Evolutionary conservation across 2,113 vertebrate species (phyloP).

Genomic region (Lynx canadensis): DNA sequence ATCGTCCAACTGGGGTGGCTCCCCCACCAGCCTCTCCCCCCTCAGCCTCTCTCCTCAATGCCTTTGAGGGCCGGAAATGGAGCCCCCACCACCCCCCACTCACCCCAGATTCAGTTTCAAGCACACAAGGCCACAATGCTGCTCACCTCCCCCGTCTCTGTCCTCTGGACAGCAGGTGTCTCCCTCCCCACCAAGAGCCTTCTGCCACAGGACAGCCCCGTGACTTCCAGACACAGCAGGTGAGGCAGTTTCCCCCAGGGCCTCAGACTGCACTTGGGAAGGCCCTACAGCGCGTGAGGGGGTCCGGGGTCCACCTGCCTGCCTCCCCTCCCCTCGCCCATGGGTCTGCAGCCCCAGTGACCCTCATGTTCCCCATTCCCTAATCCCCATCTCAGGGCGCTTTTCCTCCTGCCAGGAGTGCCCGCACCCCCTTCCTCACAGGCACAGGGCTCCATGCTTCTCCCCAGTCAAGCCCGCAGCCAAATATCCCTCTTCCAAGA

Average conservation of each 20-base stretch:
- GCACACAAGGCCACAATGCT: too few relatives aligned
- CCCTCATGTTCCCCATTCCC: not conserved
- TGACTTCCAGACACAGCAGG: rapidly evolving
- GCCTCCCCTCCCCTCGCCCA: rapidly evolving
- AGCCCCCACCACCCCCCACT: not conserved
- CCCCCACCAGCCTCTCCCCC: not conserved
- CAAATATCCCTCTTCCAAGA: not conserved
- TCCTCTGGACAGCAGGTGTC: not conserved
- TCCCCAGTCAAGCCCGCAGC: not conserved
- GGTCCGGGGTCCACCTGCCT: not conserved
- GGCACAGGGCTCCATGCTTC: not conserved
- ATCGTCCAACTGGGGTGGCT: rapidly evolving
- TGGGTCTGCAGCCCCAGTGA: too few relatives aligned
- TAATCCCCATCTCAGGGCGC: not conserved
- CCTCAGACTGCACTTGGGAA: rapidly evolving
- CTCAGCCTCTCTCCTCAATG: not conserved
- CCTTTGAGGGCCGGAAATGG: not conserved
- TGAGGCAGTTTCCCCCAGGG: rapidly evolving
- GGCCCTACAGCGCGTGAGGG: rapidly evolving
- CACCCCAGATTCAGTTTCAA: not conserved
- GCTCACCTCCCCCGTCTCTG: not conserved
- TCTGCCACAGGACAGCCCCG: not conserved
- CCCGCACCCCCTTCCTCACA: not conserved
- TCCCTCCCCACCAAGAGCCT: not conserved
- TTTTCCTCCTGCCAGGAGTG: not conserved